phyloP scores from a whole-genome alignment of 1,140 invertebrate genomes.

The Cotesia typhae region DNA sequence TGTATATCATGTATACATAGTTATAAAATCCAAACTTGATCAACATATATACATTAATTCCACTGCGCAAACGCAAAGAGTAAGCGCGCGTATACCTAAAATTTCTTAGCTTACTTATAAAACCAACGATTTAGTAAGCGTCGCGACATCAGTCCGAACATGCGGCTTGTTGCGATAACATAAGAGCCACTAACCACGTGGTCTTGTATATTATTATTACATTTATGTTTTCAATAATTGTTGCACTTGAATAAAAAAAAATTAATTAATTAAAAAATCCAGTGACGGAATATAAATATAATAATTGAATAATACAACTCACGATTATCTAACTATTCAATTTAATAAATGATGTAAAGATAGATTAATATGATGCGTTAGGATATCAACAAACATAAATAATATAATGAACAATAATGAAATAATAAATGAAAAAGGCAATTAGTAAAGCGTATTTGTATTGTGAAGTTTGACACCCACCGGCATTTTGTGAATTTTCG shows the following conservation, averaged over 20 bases:
- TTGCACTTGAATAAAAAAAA: background rate
- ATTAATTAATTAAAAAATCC: background rate
- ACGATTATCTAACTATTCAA: too few species aligned
- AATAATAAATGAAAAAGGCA: too few species aligned
- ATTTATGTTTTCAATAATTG: background rate
- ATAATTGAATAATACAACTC: too few species aligned
- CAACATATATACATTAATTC: background rate
- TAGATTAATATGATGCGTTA: too few species aligned
- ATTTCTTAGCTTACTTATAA: constrained; percentile 1
- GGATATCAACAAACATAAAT: too few species aligned
- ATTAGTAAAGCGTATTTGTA: too few species aligned
- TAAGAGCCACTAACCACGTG: constrained; percentile 25
- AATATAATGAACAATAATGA: too few species aligned
- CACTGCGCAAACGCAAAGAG: constrained; percentile 20
- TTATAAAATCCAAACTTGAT: background rate
- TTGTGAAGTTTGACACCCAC: background rate
- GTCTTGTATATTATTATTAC: background rate
- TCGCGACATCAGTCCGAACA: constrained; percentile 24
- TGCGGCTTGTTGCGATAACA: background rate
- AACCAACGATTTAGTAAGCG: background rate
- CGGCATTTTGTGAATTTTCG: constrained; percentile 21
- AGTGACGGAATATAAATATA: too few species aligned
- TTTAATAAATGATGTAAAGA: too few species aligned
- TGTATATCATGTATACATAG: too few species aligned
- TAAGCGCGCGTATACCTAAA: constrained; percentile 11